phyloP scores from a whole-genome alignment of 1,140 invertebrate species.

The Caenorhabditis inopinata region DNA sequence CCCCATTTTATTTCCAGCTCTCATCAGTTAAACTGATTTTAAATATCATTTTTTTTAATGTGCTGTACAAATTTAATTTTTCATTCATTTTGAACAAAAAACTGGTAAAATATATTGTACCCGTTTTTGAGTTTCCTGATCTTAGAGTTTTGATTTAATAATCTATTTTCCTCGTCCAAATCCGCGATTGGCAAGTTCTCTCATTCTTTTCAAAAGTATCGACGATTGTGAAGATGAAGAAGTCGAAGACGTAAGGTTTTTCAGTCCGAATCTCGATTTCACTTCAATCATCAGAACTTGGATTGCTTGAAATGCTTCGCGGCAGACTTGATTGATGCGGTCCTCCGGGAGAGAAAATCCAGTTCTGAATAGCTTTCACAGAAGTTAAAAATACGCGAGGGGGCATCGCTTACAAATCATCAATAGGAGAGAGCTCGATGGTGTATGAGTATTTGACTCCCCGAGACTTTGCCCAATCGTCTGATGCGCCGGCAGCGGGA shows the following conservation, averaged over 20 bases:
- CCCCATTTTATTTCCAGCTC: no score
- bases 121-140: not conserved
- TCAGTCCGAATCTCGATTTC: not conserved
- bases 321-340: slow-evolving; percentile 8
- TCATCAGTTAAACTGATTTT: no score
- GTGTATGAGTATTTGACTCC: slow-evolving; percentile 68
- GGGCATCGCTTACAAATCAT: not conserved
- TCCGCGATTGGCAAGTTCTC: not conserved
- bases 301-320: slow-evolving; percentile 12
- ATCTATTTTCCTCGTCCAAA: not conserved
- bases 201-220: not conserved
- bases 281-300: slow-evolving; percentile 20
- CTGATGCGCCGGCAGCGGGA: slow-evolving; percentile 58
- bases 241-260: not conserved
- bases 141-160: no score
- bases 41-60: not conserved
- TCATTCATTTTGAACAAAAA: not conserved
- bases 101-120: not conserved
- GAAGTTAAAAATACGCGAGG: not conserved
- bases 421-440: slow-evolving; percentile 63
- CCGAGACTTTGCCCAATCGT: slow-evolving; percentile 65
- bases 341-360: slow-evolving; percentile 31
- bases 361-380: slow-evolving; percentile 1
- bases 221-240: not conserved
- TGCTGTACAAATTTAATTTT: not conserved